Conservation (phyloP, 2,888 invertebrate species). For the Drosophila maculinotata region DNA sequence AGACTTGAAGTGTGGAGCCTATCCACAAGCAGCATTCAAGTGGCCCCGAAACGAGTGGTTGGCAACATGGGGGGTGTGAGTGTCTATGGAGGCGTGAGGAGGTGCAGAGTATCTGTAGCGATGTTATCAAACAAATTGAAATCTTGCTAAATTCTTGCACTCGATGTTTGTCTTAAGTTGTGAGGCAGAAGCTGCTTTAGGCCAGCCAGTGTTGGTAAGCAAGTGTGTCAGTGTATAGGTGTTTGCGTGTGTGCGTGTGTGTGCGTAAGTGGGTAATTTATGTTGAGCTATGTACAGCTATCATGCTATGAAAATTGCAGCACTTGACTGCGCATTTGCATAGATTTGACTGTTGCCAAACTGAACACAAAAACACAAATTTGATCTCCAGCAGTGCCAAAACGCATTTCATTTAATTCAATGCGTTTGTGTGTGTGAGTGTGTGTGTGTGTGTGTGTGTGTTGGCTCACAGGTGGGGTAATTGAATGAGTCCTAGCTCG, state of each 20-base stretch:
- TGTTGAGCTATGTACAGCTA: slow-evolving; percentile 49
- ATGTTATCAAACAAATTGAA: slow-evolving; percentile 76
- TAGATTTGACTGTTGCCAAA: slow-evolving; percentile 59
- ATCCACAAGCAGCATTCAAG: slow-evolving; percentile 32
- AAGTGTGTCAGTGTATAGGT: slow-evolving; percentile 3
- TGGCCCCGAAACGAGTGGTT: slow-evolving; percentile 1
- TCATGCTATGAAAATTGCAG: slow-evolving; percentile 51
- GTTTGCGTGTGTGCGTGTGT: slow-evolving; percentile 9
- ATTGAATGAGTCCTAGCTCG: slow-evolving; percentile 63
- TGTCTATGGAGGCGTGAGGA: background rate
- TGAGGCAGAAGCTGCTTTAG: slow-evolving; percentile 9
- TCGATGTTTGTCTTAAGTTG: slow-evolving; percentile 58
- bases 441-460: slow-evolving; percentile 1
- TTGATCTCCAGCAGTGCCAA: slow-evolving; percentile 51
- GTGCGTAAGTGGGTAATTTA: slow-evolving; percentile 54
- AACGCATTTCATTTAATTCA: slow-evolving; percentile 53
- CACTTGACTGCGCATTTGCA: slow-evolving; percentile 60
- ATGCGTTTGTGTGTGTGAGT: slow-evolving; percentile 11
- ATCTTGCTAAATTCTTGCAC: slow-evolving; percentile 69
- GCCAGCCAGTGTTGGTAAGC: slow-evolving; percentile 29
- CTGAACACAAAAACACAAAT: slow-evolving; percentile 55
- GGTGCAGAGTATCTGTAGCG: background rate
- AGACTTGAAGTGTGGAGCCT: slow-evolving; percentile 9
- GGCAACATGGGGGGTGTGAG: background rate
- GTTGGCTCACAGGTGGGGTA: slow-evolving; percentile 61